phyloP scores from a whole-genome alignment of 2,797 vertebrate genomes.

The Amazonetta brasiliensis region DNA sequence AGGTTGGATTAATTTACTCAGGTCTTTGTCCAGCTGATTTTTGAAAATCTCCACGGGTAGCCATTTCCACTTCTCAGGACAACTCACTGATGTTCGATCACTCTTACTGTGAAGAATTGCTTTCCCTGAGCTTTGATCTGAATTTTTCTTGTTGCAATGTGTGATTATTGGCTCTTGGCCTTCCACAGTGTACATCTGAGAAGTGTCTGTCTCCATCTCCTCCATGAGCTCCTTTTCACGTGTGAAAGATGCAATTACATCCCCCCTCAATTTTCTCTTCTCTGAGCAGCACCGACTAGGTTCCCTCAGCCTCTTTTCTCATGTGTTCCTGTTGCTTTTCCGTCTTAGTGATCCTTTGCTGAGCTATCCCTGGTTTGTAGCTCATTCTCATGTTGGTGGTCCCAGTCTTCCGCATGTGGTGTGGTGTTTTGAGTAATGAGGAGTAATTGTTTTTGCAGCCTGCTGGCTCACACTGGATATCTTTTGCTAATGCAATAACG shows the following conservation, averaged over 20 bases:
- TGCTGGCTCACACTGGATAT: fast-evolving
- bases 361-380: background rate
- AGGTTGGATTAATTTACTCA: background rate
- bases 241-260: background rate
- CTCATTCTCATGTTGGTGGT: background rate
- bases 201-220: background rate
- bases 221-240: background rate
- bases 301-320: background rate
- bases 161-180: background rate
- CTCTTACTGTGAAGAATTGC: background rate
- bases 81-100: background rate
- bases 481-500: background rate
- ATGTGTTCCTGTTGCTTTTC: fast-evolving
- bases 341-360: fast-evolving
- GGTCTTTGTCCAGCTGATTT: background rate
- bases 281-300: background rate
- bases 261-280: background rate
- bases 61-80: background rate
- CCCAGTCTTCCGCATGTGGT: background rate
- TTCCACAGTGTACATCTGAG: background rate
- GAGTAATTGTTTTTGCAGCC: background rate
- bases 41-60: background rate
- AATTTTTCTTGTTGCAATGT: background rate
- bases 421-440: background rate
- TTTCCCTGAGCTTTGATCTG: background rate